phyloP scores from a whole-genome alignment of 1,140 invertebrate genomes.

The Limonius californicus region DNA sequence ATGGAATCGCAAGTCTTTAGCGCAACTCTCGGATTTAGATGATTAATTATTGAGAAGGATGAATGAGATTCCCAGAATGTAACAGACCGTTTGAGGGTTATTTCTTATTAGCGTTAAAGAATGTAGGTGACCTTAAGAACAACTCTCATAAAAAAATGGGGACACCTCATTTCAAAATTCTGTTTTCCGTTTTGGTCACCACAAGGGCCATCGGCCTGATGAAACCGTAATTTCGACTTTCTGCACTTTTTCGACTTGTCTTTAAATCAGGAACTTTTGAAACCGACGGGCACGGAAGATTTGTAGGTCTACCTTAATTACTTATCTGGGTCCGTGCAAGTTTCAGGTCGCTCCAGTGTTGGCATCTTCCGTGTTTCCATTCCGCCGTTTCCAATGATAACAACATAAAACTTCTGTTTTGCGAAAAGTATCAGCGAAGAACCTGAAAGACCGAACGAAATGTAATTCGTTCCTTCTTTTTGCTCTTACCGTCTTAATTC shows the following conservation, averaged over 20 bases:
- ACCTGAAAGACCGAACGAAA: background rate
- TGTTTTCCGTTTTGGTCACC: too few species aligned
- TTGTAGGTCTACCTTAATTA: too few species aligned
- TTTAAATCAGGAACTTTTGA: too few species aligned
- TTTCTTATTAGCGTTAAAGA: background rate
- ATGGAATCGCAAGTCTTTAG: conserved; percentile 6
- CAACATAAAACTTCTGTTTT: conserved; percentile 7
- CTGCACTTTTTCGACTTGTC: too few species aligned
- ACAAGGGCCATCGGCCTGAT: too few species aligned
- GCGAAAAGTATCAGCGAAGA: background rate
- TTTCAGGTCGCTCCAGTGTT: too few species aligned
- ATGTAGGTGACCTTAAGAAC: background rate
- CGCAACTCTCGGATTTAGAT: conserved; percentile 3
- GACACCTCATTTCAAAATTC: too few species aligned
- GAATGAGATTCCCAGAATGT: background rate
- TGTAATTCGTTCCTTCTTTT: conserved; percentile 9
- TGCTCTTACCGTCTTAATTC: conserved; percentile 4
- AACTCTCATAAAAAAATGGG: too few species aligned
- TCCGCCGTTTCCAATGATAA: background rate
- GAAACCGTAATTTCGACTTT: too few species aligned
- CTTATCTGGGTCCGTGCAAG: too few species aligned
- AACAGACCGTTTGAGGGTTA: background rate
- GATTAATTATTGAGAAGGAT: conserved; percentile 7
- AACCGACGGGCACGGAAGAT: too few species aligned
- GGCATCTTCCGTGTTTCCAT: too few species aligned